phyloP scores from a whole-genome alignment of 2,888 invertebrate species.

The Lepidochitona cinerea region DNA sequence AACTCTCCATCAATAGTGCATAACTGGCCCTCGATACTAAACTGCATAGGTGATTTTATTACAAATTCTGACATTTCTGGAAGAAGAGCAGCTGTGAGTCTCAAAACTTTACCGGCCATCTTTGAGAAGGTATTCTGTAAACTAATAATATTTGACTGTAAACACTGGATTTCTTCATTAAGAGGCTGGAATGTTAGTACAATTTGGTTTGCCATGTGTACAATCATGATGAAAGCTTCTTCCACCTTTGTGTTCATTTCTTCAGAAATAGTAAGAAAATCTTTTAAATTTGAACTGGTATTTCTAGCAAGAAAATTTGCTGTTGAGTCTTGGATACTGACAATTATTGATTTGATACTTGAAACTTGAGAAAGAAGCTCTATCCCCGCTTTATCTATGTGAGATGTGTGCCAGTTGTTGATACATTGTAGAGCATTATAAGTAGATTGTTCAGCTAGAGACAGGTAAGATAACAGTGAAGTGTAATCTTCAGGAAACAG shows the following conservation, averaged over 20 bases:
- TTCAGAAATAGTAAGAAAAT: not conserved
- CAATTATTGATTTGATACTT: not conserved
- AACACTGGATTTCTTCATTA: not conserved
- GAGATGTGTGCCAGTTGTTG: not conserved
- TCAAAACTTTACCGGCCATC: not conserved
- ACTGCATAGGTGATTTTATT: not conserved
- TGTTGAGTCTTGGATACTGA: not conserved
- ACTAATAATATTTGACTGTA: not conserved
- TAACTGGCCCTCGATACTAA: not conserved
- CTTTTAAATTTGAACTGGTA: not conserved
- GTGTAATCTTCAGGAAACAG: not conserved
- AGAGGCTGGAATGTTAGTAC: not conserved
- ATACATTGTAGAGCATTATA: not conserved
- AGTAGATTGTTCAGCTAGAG: not conserved
- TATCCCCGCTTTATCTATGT: not conserved
- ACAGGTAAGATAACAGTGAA: not conserved
- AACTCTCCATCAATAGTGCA: not conserved
- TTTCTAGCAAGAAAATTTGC: too few relatives aligned
- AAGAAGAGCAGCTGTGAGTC: not conserved
- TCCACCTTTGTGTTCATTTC: not conserved
- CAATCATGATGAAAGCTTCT: not conserved
- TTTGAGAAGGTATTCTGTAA: not conserved
- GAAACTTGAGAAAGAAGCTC: not conserved
- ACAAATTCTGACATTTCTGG: not conserved
- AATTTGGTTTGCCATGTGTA: not conserved